phyloP scores from a whole-genome alignment of 2,797 vertebrate genomes.

The Podarcis siculus region DNA sequence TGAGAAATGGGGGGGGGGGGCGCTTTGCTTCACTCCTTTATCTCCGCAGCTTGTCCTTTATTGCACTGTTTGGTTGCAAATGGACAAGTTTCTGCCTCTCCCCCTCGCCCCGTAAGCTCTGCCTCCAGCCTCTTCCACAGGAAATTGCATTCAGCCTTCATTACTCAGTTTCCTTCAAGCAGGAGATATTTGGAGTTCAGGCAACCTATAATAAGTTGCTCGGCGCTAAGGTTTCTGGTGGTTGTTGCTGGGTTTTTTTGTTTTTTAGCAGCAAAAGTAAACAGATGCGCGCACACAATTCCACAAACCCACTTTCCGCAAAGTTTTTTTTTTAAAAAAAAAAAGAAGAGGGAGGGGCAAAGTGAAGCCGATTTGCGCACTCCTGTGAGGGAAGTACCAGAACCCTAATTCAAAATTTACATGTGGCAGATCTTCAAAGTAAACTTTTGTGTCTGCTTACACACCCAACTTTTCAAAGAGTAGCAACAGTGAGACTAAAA shows the following conservation, averaged over 20 bases:
- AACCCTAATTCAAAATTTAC: not conserved
- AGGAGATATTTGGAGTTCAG: slow-evolving; percentile 77
- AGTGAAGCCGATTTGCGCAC: not conserved
- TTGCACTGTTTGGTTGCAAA: not conserved
- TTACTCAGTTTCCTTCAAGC: slow-evolving; percentile 81
- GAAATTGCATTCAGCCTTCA: slow-evolving; percentile 82
- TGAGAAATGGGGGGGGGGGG: too few species aligned
- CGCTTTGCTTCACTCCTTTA: not conserved
- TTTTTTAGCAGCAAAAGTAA: slow-evolving; percentile 21
- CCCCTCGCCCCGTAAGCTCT: slow-evolving; percentile 46
- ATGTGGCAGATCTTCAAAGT: not conserved
- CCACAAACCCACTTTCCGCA: slow-evolving; percentile 19
- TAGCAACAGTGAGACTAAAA: not conserved
- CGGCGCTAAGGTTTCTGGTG: not conserved
- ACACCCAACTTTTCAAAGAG: not conserved
- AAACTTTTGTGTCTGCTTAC: not conserved
- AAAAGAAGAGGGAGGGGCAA: not conserved
- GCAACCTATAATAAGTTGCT: slow-evolving; percentile 75
- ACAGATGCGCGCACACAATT: not conserved
- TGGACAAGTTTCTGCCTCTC: slow-evolving; percentile 21
- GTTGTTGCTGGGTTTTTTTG: not conserved
- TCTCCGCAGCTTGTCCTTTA: not conserved
- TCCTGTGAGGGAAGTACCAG: not conserved
- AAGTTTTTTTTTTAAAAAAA: not conserved
- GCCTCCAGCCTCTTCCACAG: slow-evolving; percentile 76